Evolutionary conservation across 2,797 vertebrate species (phyloP).

Genomic region (Bradypus variegatus): DNA sequence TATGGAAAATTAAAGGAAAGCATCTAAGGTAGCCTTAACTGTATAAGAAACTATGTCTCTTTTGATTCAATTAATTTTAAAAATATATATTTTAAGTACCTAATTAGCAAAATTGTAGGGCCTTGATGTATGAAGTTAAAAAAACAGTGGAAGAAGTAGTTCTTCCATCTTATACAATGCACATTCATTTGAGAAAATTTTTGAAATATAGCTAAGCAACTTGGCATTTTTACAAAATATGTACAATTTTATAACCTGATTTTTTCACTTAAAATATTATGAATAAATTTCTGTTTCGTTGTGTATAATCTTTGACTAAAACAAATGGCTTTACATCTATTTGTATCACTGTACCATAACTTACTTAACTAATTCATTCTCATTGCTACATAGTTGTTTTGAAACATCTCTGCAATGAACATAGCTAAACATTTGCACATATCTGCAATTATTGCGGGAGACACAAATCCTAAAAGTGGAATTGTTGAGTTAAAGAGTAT

Average conservation of each 20-base stretch:
- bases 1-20: slow-evolving; percentile 33
- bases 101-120: neutral
- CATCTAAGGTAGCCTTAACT: slow-evolving; percentile 30
- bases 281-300: neutral
- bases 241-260: slow-evolving; percentile 12
- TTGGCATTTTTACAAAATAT: slow-evolving; percentile 5
- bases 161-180: neutral
- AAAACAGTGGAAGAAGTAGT: neutral
- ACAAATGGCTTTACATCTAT: slow-evolving; percentile 8
- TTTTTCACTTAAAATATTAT: slow-evolving; percentile 20
- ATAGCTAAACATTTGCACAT: neutral
- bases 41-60: neutral
- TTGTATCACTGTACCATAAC: neutral
- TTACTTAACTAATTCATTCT: neutral
- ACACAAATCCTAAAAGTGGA: neutral
- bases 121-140: neutral
- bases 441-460: neutral
- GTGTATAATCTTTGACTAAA: slow-evolving; percentile 13
- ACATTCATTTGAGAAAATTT: neutral
- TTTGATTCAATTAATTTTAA: neutral
- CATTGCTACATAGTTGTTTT: slow-evolving; percentile 15
- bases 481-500: slow-evolving; percentile 16
- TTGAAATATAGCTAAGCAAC: neutral
- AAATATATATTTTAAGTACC: neutral
- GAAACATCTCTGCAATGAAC: neutral